Percentiles rank a stretch among this genome's conserved stretches.
Evolutionary conservation across 2,113 vertebrate genomes (phyloP).

Genomic region (Eublepharis macularius): DNA sequence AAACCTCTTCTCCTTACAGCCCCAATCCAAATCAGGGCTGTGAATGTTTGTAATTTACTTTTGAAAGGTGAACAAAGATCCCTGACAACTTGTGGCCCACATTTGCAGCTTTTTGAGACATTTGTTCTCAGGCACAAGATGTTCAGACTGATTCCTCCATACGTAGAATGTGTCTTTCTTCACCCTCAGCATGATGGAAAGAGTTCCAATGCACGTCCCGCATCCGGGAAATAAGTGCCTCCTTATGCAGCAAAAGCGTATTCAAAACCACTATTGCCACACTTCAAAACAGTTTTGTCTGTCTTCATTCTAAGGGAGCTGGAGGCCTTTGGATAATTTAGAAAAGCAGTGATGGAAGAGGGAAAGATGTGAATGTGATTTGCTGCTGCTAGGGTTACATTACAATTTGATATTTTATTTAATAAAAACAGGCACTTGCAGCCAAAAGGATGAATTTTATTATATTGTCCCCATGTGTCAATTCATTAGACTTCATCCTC

Average conservation of each 20-base stretch:
- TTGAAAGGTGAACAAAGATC: too few species aligned
- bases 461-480: neutral
- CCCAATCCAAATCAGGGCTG: too few species aligned
- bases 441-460: neutral
- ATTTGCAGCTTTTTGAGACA: too few species aligned
- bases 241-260: too few species aligned
- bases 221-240: too few species aligned
- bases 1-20: too few species aligned
- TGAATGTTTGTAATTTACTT: too few species aligned
- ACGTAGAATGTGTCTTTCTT: too few species aligned
- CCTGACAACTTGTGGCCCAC: too few species aligned
- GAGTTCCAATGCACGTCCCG: too few species aligned
- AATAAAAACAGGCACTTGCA: neutral
- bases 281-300: too few species aligned
- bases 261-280: neutral
- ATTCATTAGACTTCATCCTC: neutral
- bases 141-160: neutral
- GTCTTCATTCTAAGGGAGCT: neutral
- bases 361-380: neutral
- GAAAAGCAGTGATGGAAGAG: neutral
- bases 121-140: neutral
- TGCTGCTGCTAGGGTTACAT: neutral
- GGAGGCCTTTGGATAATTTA: neutral
- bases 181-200: too few species aligned
- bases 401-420: neutral